These are phyloP conservation scores for Marisa cornuarietis DNA, from an alignment of 1,140 invertebrate species.

Conservation along the genomic window DNA sequence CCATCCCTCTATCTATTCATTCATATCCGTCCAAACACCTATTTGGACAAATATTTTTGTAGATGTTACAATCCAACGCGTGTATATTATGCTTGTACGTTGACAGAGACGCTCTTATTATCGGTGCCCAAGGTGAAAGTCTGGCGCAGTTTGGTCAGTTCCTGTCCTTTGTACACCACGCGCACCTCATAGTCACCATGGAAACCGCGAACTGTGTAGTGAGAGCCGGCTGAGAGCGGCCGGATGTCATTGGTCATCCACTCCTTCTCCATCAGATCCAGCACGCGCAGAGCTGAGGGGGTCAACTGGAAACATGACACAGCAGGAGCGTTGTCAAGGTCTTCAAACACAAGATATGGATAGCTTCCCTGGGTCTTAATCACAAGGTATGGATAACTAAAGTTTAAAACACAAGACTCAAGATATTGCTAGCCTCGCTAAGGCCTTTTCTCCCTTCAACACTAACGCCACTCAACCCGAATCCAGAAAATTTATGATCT, in stretches of 20 bases:
- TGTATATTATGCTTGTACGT: not conserved
- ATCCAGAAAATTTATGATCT: no score
- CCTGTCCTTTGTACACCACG: slow-evolving; percentile 7
- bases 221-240: slow-evolving; percentile 15
- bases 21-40: no score
- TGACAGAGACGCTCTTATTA: not conserved
- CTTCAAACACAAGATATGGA: not conserved
- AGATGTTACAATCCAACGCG: no score
- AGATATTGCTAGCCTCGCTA: no score
- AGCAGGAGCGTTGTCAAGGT: not conserved
- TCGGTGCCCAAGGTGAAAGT: slow-evolving; percentile 17
- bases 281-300: slow-evolving; percentile 31
- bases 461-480: no score
- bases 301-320: slow-evolving; percentile 27
- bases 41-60: no score
- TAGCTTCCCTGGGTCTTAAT: no score
- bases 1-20: no score
- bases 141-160: slow-evolving; percentile 14
- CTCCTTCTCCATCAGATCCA: slow-evolving; percentile 30
- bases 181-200: slow-evolving; percentile 39
- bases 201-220: slow-evolving; percentile 31
- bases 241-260: slow-evolving; percentile 35
- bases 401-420: no score
- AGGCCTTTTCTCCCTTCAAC: no score
- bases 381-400: no score